phyloP scores from a whole-genome alignment of 2,797 vertebrate genomes.

The Hapalemur alaotrensis region DNA sequence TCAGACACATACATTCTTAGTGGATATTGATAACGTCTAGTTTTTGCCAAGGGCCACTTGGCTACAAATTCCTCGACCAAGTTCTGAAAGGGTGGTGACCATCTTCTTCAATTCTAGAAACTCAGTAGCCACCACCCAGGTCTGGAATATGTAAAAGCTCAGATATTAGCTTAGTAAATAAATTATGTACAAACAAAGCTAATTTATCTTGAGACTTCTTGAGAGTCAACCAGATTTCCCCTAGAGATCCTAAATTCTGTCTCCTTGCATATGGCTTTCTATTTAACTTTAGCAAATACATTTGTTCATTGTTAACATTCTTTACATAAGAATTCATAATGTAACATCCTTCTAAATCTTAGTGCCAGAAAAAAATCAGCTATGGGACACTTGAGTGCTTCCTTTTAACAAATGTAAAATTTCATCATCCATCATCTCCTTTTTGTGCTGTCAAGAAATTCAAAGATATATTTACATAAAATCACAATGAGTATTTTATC shows the following conservation, averaged over 20 bases:
- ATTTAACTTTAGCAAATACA: background rate
- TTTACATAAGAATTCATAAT: background rate
- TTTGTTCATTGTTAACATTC: conserved; percentile 9
- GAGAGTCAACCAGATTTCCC: background rate
- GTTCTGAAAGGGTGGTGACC: background rate
- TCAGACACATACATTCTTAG: background rate
- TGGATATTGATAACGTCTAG: background rate
- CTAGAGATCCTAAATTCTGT: background rate
- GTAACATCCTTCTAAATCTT: conserved; percentile 8
- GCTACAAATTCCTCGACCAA: background rate
- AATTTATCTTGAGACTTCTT: background rate
- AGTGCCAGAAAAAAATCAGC: background rate
- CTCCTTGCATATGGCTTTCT: background rate
- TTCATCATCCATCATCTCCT: background rate
- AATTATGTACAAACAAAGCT: background rate
- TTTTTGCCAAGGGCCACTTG: background rate
- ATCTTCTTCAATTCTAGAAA: background rate
- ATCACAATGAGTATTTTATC: conserved; percentile 1
- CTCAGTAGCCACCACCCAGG: background rate
- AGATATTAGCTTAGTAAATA: background rate
- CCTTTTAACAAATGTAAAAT: background rate
- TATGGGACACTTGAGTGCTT: background rate
- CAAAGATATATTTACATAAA: background rate
- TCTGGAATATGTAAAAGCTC: background rate
- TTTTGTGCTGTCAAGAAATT: conserved; percentile 43